A percentile compares a stretch with the other conserved stretches of the same genome.
These are phyloP conservation scores for Drosophila ezoana DNA, from an alignment of 2,888 invertebrate species.

Conservation along the genomic window DNA sequence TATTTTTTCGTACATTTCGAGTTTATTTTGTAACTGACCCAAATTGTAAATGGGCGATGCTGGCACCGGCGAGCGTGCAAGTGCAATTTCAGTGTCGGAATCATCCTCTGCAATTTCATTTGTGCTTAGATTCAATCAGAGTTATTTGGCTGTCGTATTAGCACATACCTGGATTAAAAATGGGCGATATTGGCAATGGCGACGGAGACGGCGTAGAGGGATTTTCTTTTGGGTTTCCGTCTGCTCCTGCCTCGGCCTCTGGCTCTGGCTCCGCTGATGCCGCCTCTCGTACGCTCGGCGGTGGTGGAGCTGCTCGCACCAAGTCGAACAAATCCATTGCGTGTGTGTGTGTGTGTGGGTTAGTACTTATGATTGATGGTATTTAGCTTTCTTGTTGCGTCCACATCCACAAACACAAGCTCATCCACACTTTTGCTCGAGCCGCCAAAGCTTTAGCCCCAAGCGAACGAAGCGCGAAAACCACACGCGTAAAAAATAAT, in stretches of 20 bases:
- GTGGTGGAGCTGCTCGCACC: constrained; percentile 51
- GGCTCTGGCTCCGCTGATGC: neutral
- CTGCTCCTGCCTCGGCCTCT: neutral
- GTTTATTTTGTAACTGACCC: constrained; percentile 1
- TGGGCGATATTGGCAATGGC: constrained; percentile 3
- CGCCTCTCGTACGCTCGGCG: constrained; percentile 28
- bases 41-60: neutral
- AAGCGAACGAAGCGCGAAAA: constrained; percentile 38
- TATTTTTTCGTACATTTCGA: neutral
- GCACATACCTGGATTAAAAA: constrained; percentile 6
- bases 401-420: neutral
- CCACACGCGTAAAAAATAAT: constrained; percentile 5
- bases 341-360: neutral
- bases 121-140: neutral
- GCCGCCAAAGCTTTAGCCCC: constrained; percentile 11
- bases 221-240: neutral
- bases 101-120: neutral
- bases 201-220: neutral
- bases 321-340: constrained; percentile 56
- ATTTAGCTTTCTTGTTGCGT: constrained; percentile 2
- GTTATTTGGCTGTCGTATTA: neutral
- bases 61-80: neutral
- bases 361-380: neutral
- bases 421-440: constrained; percentile 11
- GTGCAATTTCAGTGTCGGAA: neutral